Conservation (phyloP, 2,797 vertebrate species). For the Acomys russatus region DNA sequence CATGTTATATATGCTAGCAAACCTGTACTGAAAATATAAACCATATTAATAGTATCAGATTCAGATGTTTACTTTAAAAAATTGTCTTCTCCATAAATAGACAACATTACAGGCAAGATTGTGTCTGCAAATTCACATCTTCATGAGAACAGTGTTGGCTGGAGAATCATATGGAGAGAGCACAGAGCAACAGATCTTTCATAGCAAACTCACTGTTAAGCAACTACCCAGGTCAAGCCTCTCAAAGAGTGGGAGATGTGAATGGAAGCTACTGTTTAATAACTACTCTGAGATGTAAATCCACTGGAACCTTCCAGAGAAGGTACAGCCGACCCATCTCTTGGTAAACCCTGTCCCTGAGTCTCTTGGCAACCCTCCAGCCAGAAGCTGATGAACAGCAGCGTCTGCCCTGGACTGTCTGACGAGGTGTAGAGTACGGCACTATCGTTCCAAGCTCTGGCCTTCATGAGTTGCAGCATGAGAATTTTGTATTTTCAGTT, state of each 20-base stretch:
- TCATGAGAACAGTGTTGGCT: slow-evolving; percentile 6
- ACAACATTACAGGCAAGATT: slow-evolving; percentile 26
- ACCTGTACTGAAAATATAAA: slow-evolving; percentile 49
- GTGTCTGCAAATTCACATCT: slow-evolving; percentile 43
- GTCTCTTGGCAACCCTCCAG: neutral
- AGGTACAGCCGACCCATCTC: neutral
- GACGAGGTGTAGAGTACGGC: too few species aligned
- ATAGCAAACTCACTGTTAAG: slow-evolving; percentile 26
- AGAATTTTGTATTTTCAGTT: neutral
- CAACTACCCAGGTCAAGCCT: slow-evolving; percentile 4
- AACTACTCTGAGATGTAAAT: neutral
- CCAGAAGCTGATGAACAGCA: too few species aligned
- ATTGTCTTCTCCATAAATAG: slow-evolving; percentile 25
- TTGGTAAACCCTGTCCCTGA: neutral
- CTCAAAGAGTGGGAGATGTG: neutral
- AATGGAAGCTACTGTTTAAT: slow-evolving; percentile 3
- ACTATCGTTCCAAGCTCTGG: neutral
- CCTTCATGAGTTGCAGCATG: neutral
- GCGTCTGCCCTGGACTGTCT: too few species aligned
- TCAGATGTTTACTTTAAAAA: slow-evolving; percentile 24
- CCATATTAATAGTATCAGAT: slow-evolving; percentile 42
- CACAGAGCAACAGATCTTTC: neutral
- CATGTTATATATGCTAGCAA: neutral
- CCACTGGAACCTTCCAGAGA: neutral
- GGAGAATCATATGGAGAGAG: slow-evolving; percentile 1